Evolutionary conservation across 1,140 invertebrate species (phyloP).

Genomic region (Magallana ariakensis): DNA sequence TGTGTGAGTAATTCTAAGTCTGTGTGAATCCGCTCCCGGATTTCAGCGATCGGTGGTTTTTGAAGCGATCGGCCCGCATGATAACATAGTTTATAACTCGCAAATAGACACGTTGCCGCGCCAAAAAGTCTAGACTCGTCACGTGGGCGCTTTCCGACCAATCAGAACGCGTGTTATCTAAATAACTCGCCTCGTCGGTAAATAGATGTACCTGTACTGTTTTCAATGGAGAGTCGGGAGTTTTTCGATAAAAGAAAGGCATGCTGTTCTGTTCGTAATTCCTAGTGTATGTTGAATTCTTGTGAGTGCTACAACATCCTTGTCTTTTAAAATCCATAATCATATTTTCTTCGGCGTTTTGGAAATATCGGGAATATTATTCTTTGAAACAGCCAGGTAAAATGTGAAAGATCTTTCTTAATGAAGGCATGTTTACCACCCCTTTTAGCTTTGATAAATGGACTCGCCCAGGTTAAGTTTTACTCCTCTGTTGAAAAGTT

Average conservation of each 20-base stretch:
- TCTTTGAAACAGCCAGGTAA: conserved; percentile 15
- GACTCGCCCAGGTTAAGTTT: conserved; percentile 58
- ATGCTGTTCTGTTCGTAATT: conserved; percentile 9
- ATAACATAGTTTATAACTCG: conserved; percentile 38
- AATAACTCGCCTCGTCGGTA: conserved; percentile 52
- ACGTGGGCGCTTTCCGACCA: conserved; percentile 73
- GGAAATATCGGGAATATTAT: not conserved
- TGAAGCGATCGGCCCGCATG: conserved; percentile 30
- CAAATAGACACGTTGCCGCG: conserved; percentile 67
- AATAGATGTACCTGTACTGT: conserved; percentile 51
- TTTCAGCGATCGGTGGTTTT: conserved; percentile 18
- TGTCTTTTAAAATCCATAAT: not conserved
- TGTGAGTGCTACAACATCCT: too few relatives aligned
- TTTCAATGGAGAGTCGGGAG: conserved; percentile 26
- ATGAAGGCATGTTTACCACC: conserved; percentile 55
- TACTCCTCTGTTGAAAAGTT: conserved; percentile 31
- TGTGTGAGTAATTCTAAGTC: not conserved
- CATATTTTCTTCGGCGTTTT: conserved; percentile 1
- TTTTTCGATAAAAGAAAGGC: conserved; percentile 27
- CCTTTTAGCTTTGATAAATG: conserved; percentile 44
- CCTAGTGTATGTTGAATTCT: not conserved
- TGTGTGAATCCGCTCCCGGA: conserved; percentile 16
- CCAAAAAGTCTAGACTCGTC: conserved; percentile 78
- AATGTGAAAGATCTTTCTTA: conserved; percentile 40
- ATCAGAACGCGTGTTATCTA: conserved; percentile 64